phyloP scores from a whole-genome alignment of 1,140 invertebrate species.

The Contarinia nasturtii region DNA sequence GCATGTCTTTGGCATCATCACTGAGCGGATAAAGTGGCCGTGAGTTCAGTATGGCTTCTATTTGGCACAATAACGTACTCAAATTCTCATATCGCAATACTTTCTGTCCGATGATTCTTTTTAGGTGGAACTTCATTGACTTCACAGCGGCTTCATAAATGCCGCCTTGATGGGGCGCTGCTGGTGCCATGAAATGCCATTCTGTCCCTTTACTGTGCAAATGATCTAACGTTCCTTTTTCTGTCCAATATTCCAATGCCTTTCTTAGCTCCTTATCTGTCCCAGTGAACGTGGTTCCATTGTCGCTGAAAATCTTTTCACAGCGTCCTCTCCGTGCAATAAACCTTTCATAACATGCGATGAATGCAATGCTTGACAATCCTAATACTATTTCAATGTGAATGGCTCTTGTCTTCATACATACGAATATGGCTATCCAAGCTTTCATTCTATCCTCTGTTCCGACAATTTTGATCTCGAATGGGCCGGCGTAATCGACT shows the following conservation, averaged over 20 bases:
- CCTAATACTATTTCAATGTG: background rate
- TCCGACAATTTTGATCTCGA: too few relatives aligned
- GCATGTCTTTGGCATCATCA: background rate
- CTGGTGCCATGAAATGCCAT: background rate
- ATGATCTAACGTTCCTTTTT: background rate
- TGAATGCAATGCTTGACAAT: background rate
- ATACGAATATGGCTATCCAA: background rate
- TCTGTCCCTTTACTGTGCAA: background rate
- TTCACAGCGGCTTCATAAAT: background rate
- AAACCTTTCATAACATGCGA: background rate
- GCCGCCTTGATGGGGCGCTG: background rate
- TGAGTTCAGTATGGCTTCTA: background rate
- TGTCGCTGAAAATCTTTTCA: conserved; percentile 9
- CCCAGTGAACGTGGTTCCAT: conserved; percentile 15
- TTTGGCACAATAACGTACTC: background rate
- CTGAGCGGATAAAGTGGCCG: background rate
- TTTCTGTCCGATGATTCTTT: background rate
- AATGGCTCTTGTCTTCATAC: background rate
- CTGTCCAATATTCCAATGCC: background rate
- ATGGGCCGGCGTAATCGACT: too few relatives aligned
- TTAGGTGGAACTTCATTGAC: background rate
- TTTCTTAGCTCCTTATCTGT: conserved; percentile 6
- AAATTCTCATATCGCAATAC: background rate
- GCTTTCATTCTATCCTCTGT: background rate
- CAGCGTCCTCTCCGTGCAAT: background rate